A percentile compares a stretch with the other conserved stretches of the same genome.
Conservation (phyloP, 1,140 invertebrate species). For the Heterodera schachtii region DNA sequence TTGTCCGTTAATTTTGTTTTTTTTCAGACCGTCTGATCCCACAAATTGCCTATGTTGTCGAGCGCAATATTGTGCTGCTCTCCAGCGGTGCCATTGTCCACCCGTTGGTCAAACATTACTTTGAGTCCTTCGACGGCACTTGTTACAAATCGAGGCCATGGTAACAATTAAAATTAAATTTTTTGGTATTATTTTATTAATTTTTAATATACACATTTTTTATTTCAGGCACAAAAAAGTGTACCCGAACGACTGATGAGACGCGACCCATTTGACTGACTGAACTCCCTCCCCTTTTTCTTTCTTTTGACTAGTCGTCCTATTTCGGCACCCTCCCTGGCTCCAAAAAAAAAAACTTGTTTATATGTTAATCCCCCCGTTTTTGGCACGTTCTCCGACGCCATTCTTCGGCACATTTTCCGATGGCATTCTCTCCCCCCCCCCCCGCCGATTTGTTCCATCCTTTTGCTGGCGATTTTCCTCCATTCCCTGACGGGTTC, state of each 20-base stretch:
- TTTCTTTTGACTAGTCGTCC: neutral
- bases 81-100: slow-evolving; percentile 59
- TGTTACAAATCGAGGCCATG: slow-evolving; percentile 44
- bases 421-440: no score
- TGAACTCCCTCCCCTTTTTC: neutral
- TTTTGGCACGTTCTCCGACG: no score
- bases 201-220: neutral
- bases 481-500: neutral
- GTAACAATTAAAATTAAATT: neutral
- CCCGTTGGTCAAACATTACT: slow-evolving; percentile 55
- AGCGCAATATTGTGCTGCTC: slow-evolving; percentile 67
- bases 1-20: neutral
- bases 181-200: neutral
- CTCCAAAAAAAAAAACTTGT: no score
- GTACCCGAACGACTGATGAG: slow-evolving; percentile 33
- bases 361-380: no score
- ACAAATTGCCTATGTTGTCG: slow-evolving; percentile 67
- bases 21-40: slow-evolving; percentile 59
- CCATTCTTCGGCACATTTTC: no score
- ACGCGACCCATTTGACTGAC: neutral
- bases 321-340: neutral
- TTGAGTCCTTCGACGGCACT: slow-evolving; percentile 50
- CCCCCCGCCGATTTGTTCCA: no score
- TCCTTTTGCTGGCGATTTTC: neutral
- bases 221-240: slow-evolving; percentile 30